phyloP scores from a whole-genome alignment of 2,888 invertebrate genomes.

The Terebella lapidaria region DNA sequence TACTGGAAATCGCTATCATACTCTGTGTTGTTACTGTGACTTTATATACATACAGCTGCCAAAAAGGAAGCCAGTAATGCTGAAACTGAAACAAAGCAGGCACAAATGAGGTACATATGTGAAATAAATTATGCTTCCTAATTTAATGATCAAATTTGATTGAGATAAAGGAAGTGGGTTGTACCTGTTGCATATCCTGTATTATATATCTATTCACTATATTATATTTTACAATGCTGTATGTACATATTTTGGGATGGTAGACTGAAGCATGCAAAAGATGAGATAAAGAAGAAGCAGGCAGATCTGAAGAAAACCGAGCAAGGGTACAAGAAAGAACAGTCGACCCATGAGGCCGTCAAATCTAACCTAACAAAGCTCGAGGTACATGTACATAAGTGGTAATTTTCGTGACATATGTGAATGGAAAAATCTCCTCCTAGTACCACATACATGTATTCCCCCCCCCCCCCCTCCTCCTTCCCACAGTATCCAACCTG shows the following conservation, averaged over 20 bases:
- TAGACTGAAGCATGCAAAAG: slow-evolving; percentile 48
- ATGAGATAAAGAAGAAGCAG: slow-evolving; percentile 63
- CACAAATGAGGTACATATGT: slow-evolving; percentile 65
- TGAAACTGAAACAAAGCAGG: slow-evolving; percentile 73
- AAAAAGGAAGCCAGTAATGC: slow-evolving; percentile 72
- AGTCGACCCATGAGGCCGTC: slow-evolving; percentile 58
- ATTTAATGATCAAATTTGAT: no score
- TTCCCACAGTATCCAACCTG: no score
- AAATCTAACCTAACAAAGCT: slow-evolving; percentile 48
- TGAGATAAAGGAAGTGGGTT: no score
- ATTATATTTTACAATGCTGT: no score
- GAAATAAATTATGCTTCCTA: not conserved
- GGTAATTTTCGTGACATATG: not conserved
- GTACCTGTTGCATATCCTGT: no score
- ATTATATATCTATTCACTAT: no score
- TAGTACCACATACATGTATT: no score
- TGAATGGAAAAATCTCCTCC: not conserved
- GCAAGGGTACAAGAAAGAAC: slow-evolving; percentile 65
- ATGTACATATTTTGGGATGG: not conserved
- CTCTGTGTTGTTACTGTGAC: no score
- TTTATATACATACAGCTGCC: slow-evolving; percentile 60
- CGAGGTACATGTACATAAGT: slow-evolving; percentile 38
- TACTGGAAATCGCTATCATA: no score
- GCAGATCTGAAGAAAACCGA: slow-evolving; percentile 66
- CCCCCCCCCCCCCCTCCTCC: no score